phyloP scores from a whole-genome alignment of 1,140 invertebrate species.

The Tetragnatha versicolor region DNA sequence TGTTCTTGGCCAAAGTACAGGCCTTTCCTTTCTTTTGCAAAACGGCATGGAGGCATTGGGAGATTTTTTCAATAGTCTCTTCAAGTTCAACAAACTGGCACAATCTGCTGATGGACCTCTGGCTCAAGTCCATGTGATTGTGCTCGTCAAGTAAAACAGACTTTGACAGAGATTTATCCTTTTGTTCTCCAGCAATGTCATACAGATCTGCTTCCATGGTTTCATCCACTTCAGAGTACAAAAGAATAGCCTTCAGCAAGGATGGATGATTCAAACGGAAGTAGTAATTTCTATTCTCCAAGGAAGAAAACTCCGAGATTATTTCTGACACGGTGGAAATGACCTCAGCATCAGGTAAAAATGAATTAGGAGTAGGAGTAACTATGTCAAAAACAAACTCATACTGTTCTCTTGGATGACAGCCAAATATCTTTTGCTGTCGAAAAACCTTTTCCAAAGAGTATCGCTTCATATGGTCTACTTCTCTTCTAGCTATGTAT shows the following conservation, averaged over 20 bases:
- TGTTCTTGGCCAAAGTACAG: constrained; percentile 65
- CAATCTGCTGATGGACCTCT: constrained; percentile 74
- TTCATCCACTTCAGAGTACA: constrained; percentile 80
- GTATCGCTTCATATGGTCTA: constrained; percentile 82
- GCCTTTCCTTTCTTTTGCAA: constrained; percentile 70
- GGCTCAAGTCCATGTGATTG: constrained; percentile 75
- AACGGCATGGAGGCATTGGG: constrained; percentile 9
- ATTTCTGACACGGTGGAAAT: constrained; percentile 80
- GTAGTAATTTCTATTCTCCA: constrained; percentile 74
- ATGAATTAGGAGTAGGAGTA: constrained; percentile 69
- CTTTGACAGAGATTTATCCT: constrained; percentile 64
- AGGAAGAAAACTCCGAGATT: constrained; percentile 73
- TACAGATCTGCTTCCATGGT: constrained; percentile 60
- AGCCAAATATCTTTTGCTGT: constrained; percentile 80
- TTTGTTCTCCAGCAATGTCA: constrained; percentile 20
- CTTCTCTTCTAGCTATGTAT: constrained; percentile 81
- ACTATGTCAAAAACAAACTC: constrained; percentile 96
- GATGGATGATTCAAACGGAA: constrained; percentile 85
- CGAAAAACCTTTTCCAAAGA: constrained; percentile 85
- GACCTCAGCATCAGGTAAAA: constrained; percentile 85
- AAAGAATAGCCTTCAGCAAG: constrained; percentile 78
- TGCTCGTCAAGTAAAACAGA: constrained; percentile 70
- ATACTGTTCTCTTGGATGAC: constrained; percentile 86
- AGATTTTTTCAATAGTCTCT: constrained; percentile 72
- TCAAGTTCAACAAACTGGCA: constrained; percentile 78